These are phyloP conservation scores for Camponotus fellah DNA, from an alignment of 2,888 invertebrate species.

Conservation along the genomic window DNA sequence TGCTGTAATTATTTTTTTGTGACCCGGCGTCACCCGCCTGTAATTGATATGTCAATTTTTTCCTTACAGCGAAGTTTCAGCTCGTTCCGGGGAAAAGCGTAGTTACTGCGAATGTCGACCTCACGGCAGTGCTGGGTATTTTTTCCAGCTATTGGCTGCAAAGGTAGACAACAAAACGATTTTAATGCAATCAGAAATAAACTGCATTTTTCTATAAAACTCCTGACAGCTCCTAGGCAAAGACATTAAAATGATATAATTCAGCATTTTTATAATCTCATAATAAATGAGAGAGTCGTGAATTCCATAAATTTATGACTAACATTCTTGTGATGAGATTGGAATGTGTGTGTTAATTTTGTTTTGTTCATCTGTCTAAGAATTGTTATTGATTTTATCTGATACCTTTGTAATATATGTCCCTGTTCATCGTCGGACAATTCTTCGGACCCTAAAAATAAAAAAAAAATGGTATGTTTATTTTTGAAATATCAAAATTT, in stretches of 20 bases:
- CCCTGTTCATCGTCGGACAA: conserved; percentile 96
- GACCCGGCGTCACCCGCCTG: conserved; percentile 65
- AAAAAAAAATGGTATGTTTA: conserved; percentile 85
- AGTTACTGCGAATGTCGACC: conserved; percentile 74
- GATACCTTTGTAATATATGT: conserved; percentile 96
- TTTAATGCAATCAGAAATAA: conserved; percentile 22
- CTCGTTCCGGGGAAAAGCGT: conserved; percentile 81
- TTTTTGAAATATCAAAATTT: neutral
- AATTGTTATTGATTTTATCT: conserved; percentile 23
- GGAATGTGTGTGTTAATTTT: neutral
- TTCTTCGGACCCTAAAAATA: conserved; percentile 90
- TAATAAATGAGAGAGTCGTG: neutral
- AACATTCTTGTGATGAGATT: neutral
- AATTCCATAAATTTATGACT: neutral
- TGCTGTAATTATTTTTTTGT: conserved; percentile 44
- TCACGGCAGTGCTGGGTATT: conserved; percentile 87
- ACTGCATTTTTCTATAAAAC: neutral
- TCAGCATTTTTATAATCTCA: neutral
- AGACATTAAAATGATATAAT: neutral
- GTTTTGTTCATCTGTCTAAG: conserved; percentile 1
- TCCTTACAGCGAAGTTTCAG: conserved; percentile 80
- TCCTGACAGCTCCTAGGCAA: neutral
- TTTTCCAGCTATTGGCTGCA: conserved; percentile 95
- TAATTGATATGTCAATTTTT: conserved; percentile 78
- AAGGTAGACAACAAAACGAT: conserved; percentile 57